Evolutionary conservation across 2,888 invertebrate species (phyloP), one percentile per base, ranked within the genome.

Genomic region (Melieria crassipennis): DNA sequence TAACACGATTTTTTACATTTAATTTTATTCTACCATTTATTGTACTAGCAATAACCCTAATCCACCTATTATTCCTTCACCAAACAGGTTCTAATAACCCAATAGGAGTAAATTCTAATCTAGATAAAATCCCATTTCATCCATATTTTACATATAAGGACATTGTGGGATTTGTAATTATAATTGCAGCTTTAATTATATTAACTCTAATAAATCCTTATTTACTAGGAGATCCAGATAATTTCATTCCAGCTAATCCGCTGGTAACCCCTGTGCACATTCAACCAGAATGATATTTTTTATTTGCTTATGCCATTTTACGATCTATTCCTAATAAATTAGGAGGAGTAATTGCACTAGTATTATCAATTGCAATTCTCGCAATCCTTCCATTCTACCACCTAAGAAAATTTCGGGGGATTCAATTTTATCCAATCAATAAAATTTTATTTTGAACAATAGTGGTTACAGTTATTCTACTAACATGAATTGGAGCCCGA

Each of bases 221-320:
- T 79, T 75, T 91, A 82, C 79, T 93, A 83, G 89, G 90, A 78
- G 92, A 93, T 46, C 91, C 92, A 0, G 93, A 93, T 88, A 94
- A 93, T 87, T 94, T 30, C 3, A 30, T 30, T 3, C 30, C 30
- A 30, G 30, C 30, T 30, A 30, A 30, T 2, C 30, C 30, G 0
- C 66, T 83, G 75, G 81, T 91, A 13, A 93, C 93, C 0, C 93
- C 93, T 0, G 84, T 89, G 7, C 93, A 93, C 82, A 94, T 94
- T 88, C 92, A 94, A 89, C 93, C 93, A 61, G 94, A 94, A 90
- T 94, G 93, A 91, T 94, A 94, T 85, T 94, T 94, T 81, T 85
- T 94, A 88, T 94, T 93, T 89, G 93, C 93, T 11, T 94, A 94
- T 85, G 92, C 93, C 16, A 93, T 94, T 88, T 78, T 94, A 81